Evolutionary conservation across 2,113 vertebrate species (phyloP), one percentile per base, ranked within the genome.

Genomic region (Thalassoma bifasciatum): DNA sequence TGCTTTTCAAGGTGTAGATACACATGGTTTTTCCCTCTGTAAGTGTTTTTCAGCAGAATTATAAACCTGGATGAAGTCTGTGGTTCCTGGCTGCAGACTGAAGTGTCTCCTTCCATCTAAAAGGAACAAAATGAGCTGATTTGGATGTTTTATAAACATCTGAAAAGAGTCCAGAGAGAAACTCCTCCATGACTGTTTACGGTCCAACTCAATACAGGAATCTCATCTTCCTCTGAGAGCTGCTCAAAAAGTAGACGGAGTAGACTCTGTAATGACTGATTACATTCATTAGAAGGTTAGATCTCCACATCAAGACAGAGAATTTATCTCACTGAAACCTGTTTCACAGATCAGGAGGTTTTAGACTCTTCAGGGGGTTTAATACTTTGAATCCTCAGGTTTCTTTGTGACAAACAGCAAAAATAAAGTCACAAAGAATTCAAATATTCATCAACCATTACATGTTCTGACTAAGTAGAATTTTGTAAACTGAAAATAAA

Each of bases 171-270:
- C 68, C 77, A 74, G n/a, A 49, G 61, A 77, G 40, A 30, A 47
- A 42, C 51, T 4, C 6, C 78, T 66, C 63, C 44, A 75, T 64
- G 71, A 79, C 71, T 53, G 26, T 64, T 64, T 46, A 67, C 2
- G 8, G 50, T 58, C 63, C 81, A 44, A 68, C 42, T 84, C 85
- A 78, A 84, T 84, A 81, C 49, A 65, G 42, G 10, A 22, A 40
- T 54, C 30, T 38, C 16, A 42, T 46, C 44, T 60, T 87, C 67
- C 63, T 81, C n/a, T 52, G 44, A 69, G 58, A 40, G 72, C 68
- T 73, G 64, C 44, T 24, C 50, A 70, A 63, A 63, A 19, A 75
- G 68, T 58, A 58, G 59, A 54, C 34, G 59, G 40, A 19, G 56
- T 77, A 66, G 62, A 69, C 62, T 59, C 42, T 38, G 53, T 65